Percentiles rank a stretch among this genome's conserved stretches.
These are phyloP conservation scores for Kuschelorhynchus macadamiae DNA, from an alignment of 2,888 invertebrate genomes.

Conservation along the genomic window DNA sequence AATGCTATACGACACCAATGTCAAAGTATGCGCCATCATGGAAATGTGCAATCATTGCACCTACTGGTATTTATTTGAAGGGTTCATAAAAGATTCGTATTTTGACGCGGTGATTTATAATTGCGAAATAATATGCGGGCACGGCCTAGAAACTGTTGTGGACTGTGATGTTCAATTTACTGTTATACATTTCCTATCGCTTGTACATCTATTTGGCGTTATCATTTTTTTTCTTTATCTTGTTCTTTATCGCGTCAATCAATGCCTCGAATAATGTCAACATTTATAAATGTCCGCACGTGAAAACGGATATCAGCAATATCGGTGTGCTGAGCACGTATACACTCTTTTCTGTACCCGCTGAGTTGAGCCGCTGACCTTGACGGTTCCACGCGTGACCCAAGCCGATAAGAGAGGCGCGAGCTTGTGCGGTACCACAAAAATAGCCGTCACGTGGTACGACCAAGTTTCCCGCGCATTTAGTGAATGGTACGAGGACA, in stretches of 20 bases:
- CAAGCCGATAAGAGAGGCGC: no score
- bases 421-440: no score
- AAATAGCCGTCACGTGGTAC: no score
- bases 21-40: background rate
- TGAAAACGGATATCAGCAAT: conserved; percentile 2
- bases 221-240: conserved; percentile 12
- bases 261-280: conserved; percentile 1
- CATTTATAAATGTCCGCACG: conserved; percentile 4
- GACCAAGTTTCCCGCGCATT: no score
- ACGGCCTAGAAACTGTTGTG: conserved; percentile 1
- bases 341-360: background rate
- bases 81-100: conserved; percentile 3
- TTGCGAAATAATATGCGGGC: conserved; percentile 11
- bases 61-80: conserved; percentile 3
- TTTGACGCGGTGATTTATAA: conserved; percentile 6
- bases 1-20: conserved; percentile 5
- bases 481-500: no score
- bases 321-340: background rate
- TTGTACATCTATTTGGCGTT: conserved; percentile 8
- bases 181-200: background rate
- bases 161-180: conserved; percentile 2
- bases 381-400: no score
- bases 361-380: no score
- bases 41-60: conserved; percentile 9
- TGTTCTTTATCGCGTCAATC: conserved; percentile 5